A percentile compares a stretch with the other conserved stretches of the same genome.
Evolutionary conservation across 2,113 vertebrate genomes (phyloP).

Genomic region (Indicator indicator): DNA sequence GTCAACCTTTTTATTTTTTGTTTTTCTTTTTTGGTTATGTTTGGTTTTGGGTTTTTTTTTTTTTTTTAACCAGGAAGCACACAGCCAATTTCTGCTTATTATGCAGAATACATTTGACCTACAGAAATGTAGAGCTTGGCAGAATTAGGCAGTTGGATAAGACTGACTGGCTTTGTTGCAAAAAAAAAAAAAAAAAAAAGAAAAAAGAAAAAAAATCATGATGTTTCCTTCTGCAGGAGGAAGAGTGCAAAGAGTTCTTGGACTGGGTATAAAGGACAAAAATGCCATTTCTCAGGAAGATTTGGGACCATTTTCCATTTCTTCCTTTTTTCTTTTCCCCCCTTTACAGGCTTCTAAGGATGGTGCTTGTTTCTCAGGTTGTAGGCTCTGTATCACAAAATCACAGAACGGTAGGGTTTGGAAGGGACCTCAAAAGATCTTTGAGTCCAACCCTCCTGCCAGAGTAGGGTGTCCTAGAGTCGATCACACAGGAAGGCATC

Average conservation of each 20-base stretch:
- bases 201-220: too few species aligned
- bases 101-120: not conserved
- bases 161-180: accelerated
- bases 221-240: not conserved
- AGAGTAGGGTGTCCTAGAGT: too few species aligned
- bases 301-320: accelerated
- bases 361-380: not conserved
- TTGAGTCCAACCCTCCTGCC: too few species aligned
- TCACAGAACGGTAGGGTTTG: too few species aligned
- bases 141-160: not conserved
- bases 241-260: not conserved
- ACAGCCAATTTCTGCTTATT: not conserved
- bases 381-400: not conserved
- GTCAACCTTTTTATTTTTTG: too few species aligned
- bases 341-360: not conserved
- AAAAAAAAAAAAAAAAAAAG: too few species aligned
- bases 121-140: not conserved
- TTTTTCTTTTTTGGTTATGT: too few species aligned
- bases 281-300: not conserved
- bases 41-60: too few species aligned
- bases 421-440: too few species aligned
- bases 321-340: too few species aligned
- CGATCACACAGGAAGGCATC: too few species aligned
- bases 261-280: not conserved
- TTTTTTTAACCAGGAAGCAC: not conserved